Percentiles rank a stretch among this genome's conserved stretches.
These are phyloP conservation scores for Synanthedon vespiformis DNA, from an alignment of 2,888 invertebrate genomes.

Conservation along the genomic window DNA sequence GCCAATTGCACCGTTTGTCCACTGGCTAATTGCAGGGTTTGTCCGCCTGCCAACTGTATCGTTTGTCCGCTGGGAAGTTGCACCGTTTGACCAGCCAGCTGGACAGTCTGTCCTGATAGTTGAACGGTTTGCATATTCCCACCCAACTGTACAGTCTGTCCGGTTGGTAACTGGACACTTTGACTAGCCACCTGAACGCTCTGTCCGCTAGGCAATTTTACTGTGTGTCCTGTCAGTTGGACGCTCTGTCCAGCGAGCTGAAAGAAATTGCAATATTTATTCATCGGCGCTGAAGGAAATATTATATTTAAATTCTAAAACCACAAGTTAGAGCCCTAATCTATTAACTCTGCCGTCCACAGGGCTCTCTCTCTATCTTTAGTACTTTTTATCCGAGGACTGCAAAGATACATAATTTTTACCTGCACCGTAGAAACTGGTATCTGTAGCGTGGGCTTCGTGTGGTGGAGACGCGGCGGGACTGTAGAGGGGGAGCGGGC, in stretches of 20 bases:
- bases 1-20: constrained; percentile 50
- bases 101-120: constrained; percentile 15
- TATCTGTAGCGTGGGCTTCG: constrained; percentile 30
- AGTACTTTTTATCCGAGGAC: no score
- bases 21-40: constrained; percentile 43
- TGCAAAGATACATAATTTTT: no score
- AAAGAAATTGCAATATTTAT: constrained; percentile 7
- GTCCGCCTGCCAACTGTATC: constrained; percentile 43
- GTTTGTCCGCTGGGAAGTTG: constrained; percentile 47
- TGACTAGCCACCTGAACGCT: constrained; percentile 38
- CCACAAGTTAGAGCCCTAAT: no score
- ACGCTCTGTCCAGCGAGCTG: constrained; percentile 51
- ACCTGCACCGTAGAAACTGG: constrained; percentile 45
- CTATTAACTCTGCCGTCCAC: no score
- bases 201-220: constrained; percentile 52
- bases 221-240: constrained; percentile 59
- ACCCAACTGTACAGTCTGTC: constrained; percentile 45
- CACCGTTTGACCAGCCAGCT: constrained; percentile 47
- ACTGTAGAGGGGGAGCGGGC: constrained; percentile 19
- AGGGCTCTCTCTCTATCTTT: no score
- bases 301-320: no score
- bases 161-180: constrained; percentile 41
- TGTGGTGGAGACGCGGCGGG: constrained; percentile 25
- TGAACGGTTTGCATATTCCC: constrained; percentile 35
- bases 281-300: no score